phyloP scores from a whole-genome alignment of 2,113 vertebrate species.

The Amphiprion percula region DNA sequence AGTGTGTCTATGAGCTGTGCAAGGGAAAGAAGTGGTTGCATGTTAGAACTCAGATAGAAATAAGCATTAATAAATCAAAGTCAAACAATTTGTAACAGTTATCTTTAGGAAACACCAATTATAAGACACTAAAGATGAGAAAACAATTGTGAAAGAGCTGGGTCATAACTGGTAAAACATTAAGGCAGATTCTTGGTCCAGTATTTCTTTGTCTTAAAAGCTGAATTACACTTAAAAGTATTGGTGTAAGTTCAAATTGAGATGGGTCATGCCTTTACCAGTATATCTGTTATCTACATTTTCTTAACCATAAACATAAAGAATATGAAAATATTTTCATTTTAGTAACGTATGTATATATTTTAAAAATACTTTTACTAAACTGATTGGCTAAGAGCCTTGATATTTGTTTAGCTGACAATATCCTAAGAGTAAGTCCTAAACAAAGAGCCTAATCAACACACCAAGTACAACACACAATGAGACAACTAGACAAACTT shows the following conservation, averaged over 20 bases:
- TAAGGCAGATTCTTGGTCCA: too few relatives aligned
- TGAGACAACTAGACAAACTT: too few relatives aligned
- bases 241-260: not conserved
- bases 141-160: too few relatives aligned
- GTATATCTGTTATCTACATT: not conserved
- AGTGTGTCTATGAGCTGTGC: not conserved
- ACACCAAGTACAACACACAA: not conserved
- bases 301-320: not conserved
- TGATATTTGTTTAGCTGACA: not conserved
- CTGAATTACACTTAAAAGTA: not conserved
- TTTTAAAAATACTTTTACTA: not conserved
- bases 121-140: too few relatives aligned
- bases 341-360: not conserved
- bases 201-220: not conserved
- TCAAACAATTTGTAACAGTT: not conserved
- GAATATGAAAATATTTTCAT: not conserved
- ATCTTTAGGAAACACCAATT: not conserved
- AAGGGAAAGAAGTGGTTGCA: not conserved
- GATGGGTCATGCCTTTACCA: too few relatives aligned
- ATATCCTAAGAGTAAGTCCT: not conserved
- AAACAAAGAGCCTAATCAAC: not conserved
- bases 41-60: not conserved
- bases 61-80: not conserved
- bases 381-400: too few relatives aligned
- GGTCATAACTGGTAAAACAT: too few relatives aligned